Evolutionary conservation across 2,888 invertebrate species (phyloP).

Genomic region (Quadroppia sp.): DNA sequence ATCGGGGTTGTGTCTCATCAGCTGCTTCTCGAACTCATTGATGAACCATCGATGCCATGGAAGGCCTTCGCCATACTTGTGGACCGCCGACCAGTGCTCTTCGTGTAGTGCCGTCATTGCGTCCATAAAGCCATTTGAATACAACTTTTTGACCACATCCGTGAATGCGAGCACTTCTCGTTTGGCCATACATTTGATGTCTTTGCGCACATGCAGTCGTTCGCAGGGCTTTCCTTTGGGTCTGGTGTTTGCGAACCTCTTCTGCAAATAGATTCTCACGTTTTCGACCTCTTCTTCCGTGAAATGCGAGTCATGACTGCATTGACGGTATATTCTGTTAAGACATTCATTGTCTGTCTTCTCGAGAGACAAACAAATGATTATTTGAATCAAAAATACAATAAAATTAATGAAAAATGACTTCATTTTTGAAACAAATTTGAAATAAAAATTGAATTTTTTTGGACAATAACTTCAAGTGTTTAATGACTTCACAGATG

Average conservation of each 20-base stretch:
- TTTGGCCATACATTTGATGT: neutral
- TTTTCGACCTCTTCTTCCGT: neutral
- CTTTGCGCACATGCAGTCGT: neutral
- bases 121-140: neutral
- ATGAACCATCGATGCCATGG: constrained; percentile 10
- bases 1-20: neutral
- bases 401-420: too few relatives aligned
- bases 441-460: too few relatives aligned
- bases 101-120: neutral
- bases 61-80: neutral
- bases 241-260: neutral
- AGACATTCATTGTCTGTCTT: neutral
- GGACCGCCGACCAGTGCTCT: neutral
- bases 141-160: neutral
- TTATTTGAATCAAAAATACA: too few relatives aligned
- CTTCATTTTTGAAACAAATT: too few relatives aligned
- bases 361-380: neutral
- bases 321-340: neutral
- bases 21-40: neutral
- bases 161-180: neutral
- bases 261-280: neutral
- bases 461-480: neutral
- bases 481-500: neutral
- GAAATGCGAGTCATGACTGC: neutral
- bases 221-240: neutral